Evolutionary conservation across 2,113 vertebrate species (phyloP), one percentile per base, ranked within the genome.

Genomic region (Hymenochirus boettgeri): DNA sequence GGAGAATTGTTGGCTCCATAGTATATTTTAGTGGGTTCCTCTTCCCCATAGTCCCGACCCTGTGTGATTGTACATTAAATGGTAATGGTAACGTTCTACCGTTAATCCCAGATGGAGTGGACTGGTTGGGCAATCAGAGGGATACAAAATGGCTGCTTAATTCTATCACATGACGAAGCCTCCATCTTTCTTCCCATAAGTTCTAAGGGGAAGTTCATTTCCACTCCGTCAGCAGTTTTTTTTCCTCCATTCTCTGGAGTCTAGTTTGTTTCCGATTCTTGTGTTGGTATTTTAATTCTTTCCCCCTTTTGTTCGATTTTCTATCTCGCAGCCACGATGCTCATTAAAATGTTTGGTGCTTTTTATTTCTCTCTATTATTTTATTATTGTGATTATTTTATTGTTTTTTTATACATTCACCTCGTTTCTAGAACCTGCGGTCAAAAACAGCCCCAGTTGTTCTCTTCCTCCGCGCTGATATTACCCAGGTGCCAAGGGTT

Each of bases 401-500:
- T 57, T 58, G 70, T 67, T 65, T 57, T 39, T 19, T 13, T n/a
- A 24, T 71, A 22, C 17, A 50, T 33, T 47, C 26, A n/a, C 19
- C 62, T 61, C 63, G 4, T 0, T 69, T 56, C 31, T 72, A 71
- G 61, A 74, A 75, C 73, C 81, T 76, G 2, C 70, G 74, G 82
- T 80, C 79, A 82, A 62, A 81, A 76, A 81, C 72, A 51, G 60
- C 63, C 10, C 33, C 15, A 73, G 77, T 75, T n/a, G 48, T 73
- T 71, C 73, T 72, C 35, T 39, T 74, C 74, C 67, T 24, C 35
- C 21, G 21, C 1, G 42, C 77, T 79, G 6, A 35, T 77, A 77
- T 80, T 78, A 75, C 75, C 75, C 73, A 19, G 78, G 75, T 73
- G 77, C 78, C 75, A 63, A 81, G 74, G 75, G 67, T 83, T 69